Percentiles rank a stretch among this genome's conserved stretches.
These are phyloP conservation scores for Hofmannophila pseudospretella DNA, from an alignment of 2,888 invertebrate species.

Conservation along the genomic window DNA sequence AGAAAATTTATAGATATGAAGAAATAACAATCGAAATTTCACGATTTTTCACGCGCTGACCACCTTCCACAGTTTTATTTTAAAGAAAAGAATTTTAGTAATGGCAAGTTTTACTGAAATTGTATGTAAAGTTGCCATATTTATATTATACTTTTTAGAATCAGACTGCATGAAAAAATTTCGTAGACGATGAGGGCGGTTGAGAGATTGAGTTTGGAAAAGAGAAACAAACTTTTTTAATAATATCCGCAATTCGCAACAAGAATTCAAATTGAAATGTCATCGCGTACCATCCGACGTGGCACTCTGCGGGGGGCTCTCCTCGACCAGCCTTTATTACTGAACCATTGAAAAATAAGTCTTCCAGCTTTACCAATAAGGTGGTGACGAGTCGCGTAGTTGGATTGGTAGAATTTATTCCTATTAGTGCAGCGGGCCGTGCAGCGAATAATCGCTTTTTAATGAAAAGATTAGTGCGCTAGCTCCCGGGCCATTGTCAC, in stretches of 20 bases:
- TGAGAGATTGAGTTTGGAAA: too few species aligned
- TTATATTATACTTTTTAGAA: too few species aligned
- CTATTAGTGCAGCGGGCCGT: slow-evolving; percentile 69
- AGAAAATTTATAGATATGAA: too few species aligned
- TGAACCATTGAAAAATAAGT: slow-evolving; percentile 20
- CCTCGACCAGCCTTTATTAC: slow-evolving; percentile 15
- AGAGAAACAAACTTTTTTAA: slow-evolving; percentile 40
- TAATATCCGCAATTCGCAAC: slow-evolving; percentile 47
- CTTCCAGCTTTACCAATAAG: slow-evolving; percentile 27
- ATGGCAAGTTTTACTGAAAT: too few species aligned
- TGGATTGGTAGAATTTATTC: slow-evolving; percentile 49
- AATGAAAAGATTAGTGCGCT: slow-evolving; percentile 75
- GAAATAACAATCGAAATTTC: too few species aligned
- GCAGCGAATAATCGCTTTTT: slow-evolving; percentile 76
- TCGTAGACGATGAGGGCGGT: too few species aligned
- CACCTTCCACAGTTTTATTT: too few species aligned
- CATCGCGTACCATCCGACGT: slow-evolving; percentile 53
- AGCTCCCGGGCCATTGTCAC: slow-evolving; percentile 44
- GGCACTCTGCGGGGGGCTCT: slow-evolving; percentile 53
- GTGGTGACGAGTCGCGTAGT: slow-evolving; percentile 17
- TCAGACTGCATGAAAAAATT: too few species aligned
- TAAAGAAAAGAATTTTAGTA: too few species aligned
- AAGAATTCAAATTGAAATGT: slow-evolving; percentile 75
- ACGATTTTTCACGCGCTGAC: too few species aligned
- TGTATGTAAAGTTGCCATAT: too few species aligned